phyloP scores from a whole-genome alignment of 1,140 invertebrate genomes.

The Maniola jurtina region DNA sequence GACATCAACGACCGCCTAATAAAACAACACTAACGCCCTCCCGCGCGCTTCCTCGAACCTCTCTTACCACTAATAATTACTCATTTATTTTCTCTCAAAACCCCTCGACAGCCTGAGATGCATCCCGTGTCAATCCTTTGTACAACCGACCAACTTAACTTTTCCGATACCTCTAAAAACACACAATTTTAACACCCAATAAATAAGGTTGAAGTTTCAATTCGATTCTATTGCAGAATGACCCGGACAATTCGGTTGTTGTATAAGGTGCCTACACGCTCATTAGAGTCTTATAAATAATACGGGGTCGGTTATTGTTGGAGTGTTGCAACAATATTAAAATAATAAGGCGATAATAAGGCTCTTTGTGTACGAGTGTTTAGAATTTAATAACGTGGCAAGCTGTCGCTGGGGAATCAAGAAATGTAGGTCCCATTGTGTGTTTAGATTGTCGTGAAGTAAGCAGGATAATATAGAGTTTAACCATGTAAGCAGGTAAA shows the following conservation, averaged over 20 bases:
- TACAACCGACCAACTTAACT: slow-evolving; percentile 29
- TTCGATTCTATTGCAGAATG: neutral
- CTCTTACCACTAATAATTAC: slow-evolving; percentile 48
- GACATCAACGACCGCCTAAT: slow-evolving; percentile 38
- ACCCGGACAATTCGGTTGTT: slow-evolving; percentile 33
- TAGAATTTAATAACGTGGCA: slow-evolving; percentile 31
- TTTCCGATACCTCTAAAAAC: neutral
- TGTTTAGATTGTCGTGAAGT: slow-evolving; percentile 9
- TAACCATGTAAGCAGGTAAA: neutral
- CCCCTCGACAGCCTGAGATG: slow-evolving; percentile 49
- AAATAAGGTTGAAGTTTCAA: slow-evolving; percentile 34
- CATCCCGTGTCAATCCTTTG: slow-evolving; percentile 57
- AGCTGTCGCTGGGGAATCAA: slow-evolving; percentile 18
- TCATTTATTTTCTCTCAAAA: slow-evolving; percentile 58
- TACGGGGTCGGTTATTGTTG: slow-evolving; percentile 42
- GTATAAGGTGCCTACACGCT: slow-evolving; percentile 55
- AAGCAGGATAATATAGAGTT: neutral
- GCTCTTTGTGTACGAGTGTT: slow-evolving; percentile 43
- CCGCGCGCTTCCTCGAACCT: slow-evolving; percentile 44
- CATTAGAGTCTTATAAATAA: slow-evolving; percentile 61
- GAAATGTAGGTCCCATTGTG: neutral
- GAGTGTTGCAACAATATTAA: slow-evolving; percentile 62
- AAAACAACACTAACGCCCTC: slow-evolving; percentile 41
- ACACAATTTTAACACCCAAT: slow-evolving; percentile 1
- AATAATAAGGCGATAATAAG: slow-evolving; percentile 65